Evolutionary conservation across 2,888 invertebrate genomes (phyloP), one percentile per base, ranked within the genome.

Genomic region (Epinotia ramella): DNA sequence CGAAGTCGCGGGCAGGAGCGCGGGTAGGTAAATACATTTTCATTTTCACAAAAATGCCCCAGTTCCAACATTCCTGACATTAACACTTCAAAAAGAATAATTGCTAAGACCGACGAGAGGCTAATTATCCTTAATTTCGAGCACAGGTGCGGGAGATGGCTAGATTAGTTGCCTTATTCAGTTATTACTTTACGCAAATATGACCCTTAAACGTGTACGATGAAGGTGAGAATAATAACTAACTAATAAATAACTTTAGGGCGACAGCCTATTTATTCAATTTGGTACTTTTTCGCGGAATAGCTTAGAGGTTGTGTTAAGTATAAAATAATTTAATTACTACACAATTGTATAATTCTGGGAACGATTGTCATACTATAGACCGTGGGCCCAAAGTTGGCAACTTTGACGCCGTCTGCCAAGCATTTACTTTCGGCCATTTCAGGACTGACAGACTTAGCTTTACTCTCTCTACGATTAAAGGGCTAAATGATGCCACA

Each of bases 71-170:
- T 24, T 57, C 18, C 20, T 56, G 12, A 56, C n/a, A 5, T 62
- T 6, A 3, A 40, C 16, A 12, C 11, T 68, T 68, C 16, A 69
- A 33, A 69, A 74, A 49, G 64, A 65, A 68, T 68, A 73, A 73
- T 74, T 64, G 33, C 28, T 3, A 2, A 64, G 59, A 18, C 69
- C 59, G 59, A 59, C 60, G 60, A 60, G 60, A 60, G 60, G 56
- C 71, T 71, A 71, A 76, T 63, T 76, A 71, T 56, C 76, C 56
- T 20, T 71, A 66, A 76, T 66, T 76, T 60, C 24, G 16, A 60
- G 60, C n/a, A 24, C 76, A 76, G 76, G 76, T 76, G 76, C 28
- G 44, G 7, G 62, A 28, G 46, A 76, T 67, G 76, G 60, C 67
- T 56, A 65, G 65, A 65, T 60, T 65, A 53, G 24, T 56, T 62